phyloP scores from a whole-genome alignment of 1,140 invertebrate genomes.

The Solenopsis fugax region DNA sequence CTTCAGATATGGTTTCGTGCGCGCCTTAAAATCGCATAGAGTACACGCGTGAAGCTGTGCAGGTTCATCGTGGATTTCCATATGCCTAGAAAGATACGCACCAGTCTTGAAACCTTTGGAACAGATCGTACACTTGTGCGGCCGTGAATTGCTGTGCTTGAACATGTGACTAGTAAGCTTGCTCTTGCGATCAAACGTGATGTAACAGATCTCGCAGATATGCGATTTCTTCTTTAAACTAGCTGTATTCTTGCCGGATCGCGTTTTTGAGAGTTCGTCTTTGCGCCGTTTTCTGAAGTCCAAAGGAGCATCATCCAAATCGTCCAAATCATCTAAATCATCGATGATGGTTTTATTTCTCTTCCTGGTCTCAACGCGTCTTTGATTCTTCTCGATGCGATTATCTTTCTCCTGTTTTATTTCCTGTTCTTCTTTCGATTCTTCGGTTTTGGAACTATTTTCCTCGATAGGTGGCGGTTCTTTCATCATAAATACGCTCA shows the following conservation, averaged over 20 bases:
- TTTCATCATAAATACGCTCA: conserved; percentile 81
- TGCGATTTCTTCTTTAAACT: conserved; percentile 70
- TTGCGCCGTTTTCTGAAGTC: conserved; percentile 71
- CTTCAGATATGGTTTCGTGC: conserved; percentile 84
- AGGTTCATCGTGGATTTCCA: conserved; percentile 85
- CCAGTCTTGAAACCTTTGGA: conserved; percentile 86
- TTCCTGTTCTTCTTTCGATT: conserved; percentile 13
- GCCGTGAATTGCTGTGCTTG: conserved; percentile 84
- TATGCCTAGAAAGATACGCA: conserved; percentile 85
- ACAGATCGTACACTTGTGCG: conserved; percentile 86
- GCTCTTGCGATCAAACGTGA: conserved; percentile 80
- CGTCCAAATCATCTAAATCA: conserved; percentile 60
- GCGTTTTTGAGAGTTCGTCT: conserved; percentile 12
- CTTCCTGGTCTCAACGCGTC: conserved; percentile 23
- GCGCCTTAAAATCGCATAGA: conserved; percentile 83
- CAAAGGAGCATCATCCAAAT: conserved; percentile 70
- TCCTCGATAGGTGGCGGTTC: conserved; percentile 66
- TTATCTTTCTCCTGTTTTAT: conserved; percentile 4
- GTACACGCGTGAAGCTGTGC: conserved; percentile 76
- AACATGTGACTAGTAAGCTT: conserved; percentile 82
- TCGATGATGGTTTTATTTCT: conserved; percentile 4
- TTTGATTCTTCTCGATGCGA: background rate
- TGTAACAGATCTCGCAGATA: conserved; percentile 81
- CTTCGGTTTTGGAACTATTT: conserved; percentile 17
- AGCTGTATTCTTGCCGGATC: background rate